Evolutionary conservation across 2,797 vertebrate genomes (phyloP).

Genomic region (Phaenicophaeus curvirostris): DNA sequence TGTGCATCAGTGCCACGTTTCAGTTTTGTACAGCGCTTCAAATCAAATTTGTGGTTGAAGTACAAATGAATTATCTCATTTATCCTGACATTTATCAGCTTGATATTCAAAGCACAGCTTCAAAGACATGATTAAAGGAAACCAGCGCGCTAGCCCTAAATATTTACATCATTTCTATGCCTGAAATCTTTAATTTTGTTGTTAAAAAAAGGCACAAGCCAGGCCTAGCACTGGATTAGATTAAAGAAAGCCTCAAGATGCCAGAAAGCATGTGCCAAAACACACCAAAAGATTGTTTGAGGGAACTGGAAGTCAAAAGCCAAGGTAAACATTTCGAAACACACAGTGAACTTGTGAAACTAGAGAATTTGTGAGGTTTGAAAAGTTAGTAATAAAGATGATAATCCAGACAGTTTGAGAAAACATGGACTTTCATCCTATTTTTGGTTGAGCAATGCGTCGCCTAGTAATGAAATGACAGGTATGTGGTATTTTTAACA

Average conservation of each 20-base stretch:
- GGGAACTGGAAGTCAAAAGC: slow-evolving; percentile 16
- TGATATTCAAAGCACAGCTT: slow-evolving; percentile 51
- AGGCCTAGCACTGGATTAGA: neutral
- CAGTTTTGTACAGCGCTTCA: neutral
- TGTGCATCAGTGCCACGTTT: slow-evolving; percentile 8
- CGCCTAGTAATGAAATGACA: neutral
- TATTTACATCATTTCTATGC: slow-evolving; percentile 59
- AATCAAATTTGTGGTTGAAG: neutral
- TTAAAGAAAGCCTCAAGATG: slow-evolving; percentile 31
- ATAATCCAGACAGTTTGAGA: neutral
- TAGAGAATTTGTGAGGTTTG: neutral
- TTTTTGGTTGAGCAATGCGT: neutral
- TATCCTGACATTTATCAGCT: slow-evolving; percentile 56
- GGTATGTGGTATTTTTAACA: slow-evolving; percentile 21
- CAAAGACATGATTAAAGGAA: slow-evolving; percentile 46
- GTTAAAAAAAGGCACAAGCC: slow-evolving; percentile 30
- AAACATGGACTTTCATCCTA: neutral
- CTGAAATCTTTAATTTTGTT: slow-evolving; percentile 46
- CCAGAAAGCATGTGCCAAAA: slow-evolving; percentile 32
- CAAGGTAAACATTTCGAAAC: slow-evolving; percentile 43
- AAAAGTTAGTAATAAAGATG: neutral
- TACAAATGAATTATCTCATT: slow-evolving; percentile 39
- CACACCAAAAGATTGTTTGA: slow-evolving; percentile 37
- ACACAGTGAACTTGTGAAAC: neutral
- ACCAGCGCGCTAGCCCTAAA: slow-evolving; percentile 19